Percentiles rank a stretch among this genome's conserved stretches.
Conservation (phyloP, 2,113 vertebrate species). For the Ancistrus triradiatus region DNA sequence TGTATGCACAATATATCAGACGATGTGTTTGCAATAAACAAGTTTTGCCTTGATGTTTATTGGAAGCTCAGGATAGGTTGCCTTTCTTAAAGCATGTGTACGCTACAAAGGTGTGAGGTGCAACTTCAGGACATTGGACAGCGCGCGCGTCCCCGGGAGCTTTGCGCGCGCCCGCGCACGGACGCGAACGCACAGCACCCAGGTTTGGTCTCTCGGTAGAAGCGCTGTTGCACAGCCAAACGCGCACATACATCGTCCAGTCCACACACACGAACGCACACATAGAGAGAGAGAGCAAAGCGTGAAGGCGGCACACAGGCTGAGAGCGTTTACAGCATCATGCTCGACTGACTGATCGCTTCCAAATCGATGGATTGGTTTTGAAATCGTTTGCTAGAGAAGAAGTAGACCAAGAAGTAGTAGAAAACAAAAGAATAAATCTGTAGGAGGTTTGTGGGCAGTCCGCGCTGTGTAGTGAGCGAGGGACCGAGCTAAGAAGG, state of each 20-base stretch:
- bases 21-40: too few relatives aligned
- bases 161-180: constrained; percentile 26
- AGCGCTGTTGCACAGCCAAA: constrained; percentile 68
- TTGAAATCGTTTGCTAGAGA: constrained; percentile 61
- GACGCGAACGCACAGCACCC: constrained; percentile 46
- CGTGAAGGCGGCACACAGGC: constrained; percentile 39
- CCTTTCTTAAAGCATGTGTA: too few relatives aligned
- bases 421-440: constrained; percentile 35
- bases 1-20: too few relatives aligned
- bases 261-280: constrained; percentile 40
- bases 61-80: too few relatives aligned
- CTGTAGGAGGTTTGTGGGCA: constrained; percentile 35
- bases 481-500: constrained; percentile 32
- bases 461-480: constrained; percentile 44
- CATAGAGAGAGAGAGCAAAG: constrained; percentile 41
- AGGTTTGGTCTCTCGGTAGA: constrained; percentile 57
- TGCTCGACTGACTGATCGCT: constrained; percentile 62
- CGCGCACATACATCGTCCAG: constrained; percentile 48
- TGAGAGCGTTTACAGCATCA: constrained; percentile 32
- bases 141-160: constrained; percentile 26
- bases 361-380: constrained; percentile 73
- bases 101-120: neutral
- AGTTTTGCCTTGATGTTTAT: too few relatives aligned
- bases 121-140: constrained; percentile 39
- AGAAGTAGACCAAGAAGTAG: constrained; percentile 46